Evolutionary conservation across 2,888 invertebrate genomes (phyloP).

Genomic region (Tetrapedia diversipes): DNA sequence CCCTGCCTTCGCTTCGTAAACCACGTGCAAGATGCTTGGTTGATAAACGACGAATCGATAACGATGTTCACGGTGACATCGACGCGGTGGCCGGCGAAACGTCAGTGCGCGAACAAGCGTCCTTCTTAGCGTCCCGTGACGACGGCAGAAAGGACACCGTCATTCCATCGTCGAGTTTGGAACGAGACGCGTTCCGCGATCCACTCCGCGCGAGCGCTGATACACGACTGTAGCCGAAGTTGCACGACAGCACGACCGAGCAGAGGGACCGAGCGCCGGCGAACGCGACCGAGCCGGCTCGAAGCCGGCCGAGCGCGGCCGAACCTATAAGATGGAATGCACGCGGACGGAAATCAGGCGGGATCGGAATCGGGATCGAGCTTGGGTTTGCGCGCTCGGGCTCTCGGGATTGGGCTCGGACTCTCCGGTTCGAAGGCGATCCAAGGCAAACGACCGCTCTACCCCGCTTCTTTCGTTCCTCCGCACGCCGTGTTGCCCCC

Average conservation of each 20-base stretch:
- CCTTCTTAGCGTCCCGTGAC: slow-evolving; percentile 54
- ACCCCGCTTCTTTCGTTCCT: slow-evolving; percentile 72
- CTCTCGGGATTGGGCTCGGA: slow-evolving; percentile 54
- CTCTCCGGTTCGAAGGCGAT: slow-evolving; percentile 78
- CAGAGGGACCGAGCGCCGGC: slow-evolving; percentile 58
- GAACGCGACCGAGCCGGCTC: slow-evolving; percentile 41
- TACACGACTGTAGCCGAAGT: slow-evolving; percentile 77
- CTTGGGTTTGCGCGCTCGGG: slow-evolving; percentile 55
- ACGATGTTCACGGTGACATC: slow-evolving; percentile 17
- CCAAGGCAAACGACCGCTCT: slow-evolving; percentile 82
- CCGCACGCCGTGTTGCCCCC: slow-evolving; percentile 52
- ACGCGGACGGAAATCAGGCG: slow-evolving; percentile 80
- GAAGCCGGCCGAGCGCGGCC: slow-evolving; percentile 64
- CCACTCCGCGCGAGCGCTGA: slow-evolving; percentile 77
- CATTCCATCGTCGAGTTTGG: slow-evolving; percentile 52
- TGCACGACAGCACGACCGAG: slow-evolving; percentile 63
- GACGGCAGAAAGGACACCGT: slow-evolving; percentile 54
- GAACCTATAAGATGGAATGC: slow-evolving; percentile 77
- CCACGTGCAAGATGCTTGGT: slow-evolving; percentile 32
- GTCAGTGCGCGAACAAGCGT: slow-evolving; percentile 52
- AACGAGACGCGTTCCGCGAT: slow-evolving; percentile 51
- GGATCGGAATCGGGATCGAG: slow-evolving; percentile 81
- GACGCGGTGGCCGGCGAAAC: slow-evolving; percentile 24
- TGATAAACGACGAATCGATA: background rate
- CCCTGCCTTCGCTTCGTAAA: slow-evolving; percentile 20